phyloP scores from a whole-genome alignment of 2,113 vertebrate genomes.

The Myotis brandtii region DNA sequence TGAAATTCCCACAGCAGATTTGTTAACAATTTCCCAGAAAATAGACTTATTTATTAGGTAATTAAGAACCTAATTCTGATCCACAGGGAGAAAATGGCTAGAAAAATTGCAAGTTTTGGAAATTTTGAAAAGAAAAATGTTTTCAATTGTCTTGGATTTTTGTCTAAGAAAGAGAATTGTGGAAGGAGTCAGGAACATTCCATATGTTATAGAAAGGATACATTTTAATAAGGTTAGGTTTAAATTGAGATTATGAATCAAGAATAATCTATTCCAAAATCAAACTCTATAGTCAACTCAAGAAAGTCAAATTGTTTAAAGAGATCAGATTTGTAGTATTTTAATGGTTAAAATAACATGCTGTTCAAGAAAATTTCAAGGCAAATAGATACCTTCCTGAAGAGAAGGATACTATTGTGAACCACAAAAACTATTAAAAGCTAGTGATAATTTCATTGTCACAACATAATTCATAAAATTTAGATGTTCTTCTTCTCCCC shows the following conservation, averaged over 20 bases:
- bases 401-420: not conserved
- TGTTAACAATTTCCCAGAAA: not conserved
- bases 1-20: not conserved
- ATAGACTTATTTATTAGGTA: not conserved
- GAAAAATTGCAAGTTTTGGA: not conserved
- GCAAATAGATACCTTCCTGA: not conserved
- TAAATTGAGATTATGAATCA: not conserved
- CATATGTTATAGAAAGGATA: not conserved
- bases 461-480: not conserved
- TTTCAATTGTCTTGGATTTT: not conserved
- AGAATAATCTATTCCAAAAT: not conserved
- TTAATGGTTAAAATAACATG: not conserved
- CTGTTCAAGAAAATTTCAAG: conserved; percentile 7
- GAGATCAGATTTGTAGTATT: not conserved
- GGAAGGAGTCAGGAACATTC: not conserved
- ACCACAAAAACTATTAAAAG: not conserved
- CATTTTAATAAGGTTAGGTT: not conserved
- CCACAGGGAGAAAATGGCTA: not conserved
- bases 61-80: not conserved
- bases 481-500: not conserved
- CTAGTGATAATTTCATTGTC: not conserved
- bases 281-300: not conserved
- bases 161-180: not conserved
- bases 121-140: not conserved
- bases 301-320: not conserved